Conservation (phyloP, 1,140 invertebrate genomes). For the Drosophila kohkoa region DNA sequence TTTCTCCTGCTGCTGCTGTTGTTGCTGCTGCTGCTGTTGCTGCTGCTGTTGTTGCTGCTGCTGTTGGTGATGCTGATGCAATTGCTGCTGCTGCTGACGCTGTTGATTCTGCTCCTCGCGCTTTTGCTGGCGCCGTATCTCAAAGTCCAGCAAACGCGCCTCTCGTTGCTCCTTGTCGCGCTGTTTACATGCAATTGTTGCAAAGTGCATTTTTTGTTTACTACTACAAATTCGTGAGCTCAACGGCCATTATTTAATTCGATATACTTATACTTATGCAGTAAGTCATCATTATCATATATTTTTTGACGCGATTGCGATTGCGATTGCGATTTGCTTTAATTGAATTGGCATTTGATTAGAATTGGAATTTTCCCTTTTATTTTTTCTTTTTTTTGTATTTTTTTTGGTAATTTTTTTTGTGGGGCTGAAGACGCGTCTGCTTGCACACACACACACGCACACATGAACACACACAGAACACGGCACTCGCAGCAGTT, state of each 20-base stretch:
- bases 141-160: constrained; percentile 84
- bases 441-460: constrained; percentile 48
- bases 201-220: constrained; percentile 73
- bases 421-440: constrained; percentile 12
- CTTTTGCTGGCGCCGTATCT: constrained; percentile 84
- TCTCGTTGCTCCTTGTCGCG: constrained; percentile 84
- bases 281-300: constrained; percentile 20
- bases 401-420: constrained; percentile 9
- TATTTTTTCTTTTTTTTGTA: constrained; percentile 7
- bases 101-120: constrained; percentile 83
- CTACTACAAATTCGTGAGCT: constrained; percentile 64
- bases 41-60: constrained; percentile 68
- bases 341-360: constrained; percentile 8
- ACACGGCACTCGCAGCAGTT: constrained; percentile 19
- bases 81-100: constrained; percentile 78
- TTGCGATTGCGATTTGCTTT: neutral
- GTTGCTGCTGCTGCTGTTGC: constrained; percentile 49
- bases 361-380: neutral
- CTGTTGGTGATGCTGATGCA: constrained; percentile 73
- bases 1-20: constrained; percentile 37
- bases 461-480: constrained; percentile 21
- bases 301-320: neutral
- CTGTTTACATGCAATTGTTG: constrained; percentile 84
- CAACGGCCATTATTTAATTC: constrained; percentile 34
- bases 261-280: constrained; percentile 25